A percentile compares a stretch with the other conserved stretches of the same genome.
Conservation (phyloP, 2,888 invertebrate species). For the Platycheirus albimanus region DNA sequence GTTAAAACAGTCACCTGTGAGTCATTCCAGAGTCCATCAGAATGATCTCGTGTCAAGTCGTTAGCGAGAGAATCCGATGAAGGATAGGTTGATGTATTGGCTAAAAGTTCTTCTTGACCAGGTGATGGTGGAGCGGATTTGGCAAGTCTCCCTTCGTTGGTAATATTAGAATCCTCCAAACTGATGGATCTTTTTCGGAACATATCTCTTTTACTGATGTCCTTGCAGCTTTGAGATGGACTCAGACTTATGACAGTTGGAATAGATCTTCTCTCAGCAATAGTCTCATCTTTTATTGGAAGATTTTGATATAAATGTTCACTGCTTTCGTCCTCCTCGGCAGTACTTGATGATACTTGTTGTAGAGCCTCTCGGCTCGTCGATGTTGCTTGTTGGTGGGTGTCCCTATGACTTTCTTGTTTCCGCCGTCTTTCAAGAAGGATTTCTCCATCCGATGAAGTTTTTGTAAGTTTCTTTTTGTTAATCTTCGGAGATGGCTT, state of each 20-base stretch:
- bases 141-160: conserved; percentile 81
- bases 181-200: conserved; percentile 90
- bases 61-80: conserved; percentile 93
- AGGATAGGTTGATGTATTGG: conserved; percentile 88
- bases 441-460: conserved; percentile 85
- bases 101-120: conserved; percentile 83
- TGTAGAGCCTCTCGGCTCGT: conserved; percentile 49
- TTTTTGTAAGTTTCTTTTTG: conserved; percentile 86
- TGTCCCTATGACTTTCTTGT: conserved; percentile 47
- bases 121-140: conserved; percentile 88
- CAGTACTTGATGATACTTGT: conserved; percentile 49
- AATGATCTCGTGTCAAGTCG: conserved; percentile 90
- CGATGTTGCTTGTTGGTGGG: conserved; percentile 25
- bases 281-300: conserved; percentile 75
- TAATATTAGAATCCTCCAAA: conserved; percentile 85
- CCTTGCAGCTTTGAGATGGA: conserved; percentile 75
- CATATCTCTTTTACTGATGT: conserved; percentile 84
- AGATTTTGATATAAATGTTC: conserved; percentile 80
- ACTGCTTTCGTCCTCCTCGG: conserved; percentile 70
- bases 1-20: conserved; percentile 93
- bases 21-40: conserved; percentile 95
- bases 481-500: conserved; percentile 85
- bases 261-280: conserved; percentile 63
- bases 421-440: conserved; percentile 55
- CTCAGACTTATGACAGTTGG: conserved; percentile 72